A percentile compares a stretch with the other conserved stretches of the same genome.
phyloP scores from a whole-genome alignment of 2,113 vertebrate genomes.

The Potamarius usumacintae region DNA sequence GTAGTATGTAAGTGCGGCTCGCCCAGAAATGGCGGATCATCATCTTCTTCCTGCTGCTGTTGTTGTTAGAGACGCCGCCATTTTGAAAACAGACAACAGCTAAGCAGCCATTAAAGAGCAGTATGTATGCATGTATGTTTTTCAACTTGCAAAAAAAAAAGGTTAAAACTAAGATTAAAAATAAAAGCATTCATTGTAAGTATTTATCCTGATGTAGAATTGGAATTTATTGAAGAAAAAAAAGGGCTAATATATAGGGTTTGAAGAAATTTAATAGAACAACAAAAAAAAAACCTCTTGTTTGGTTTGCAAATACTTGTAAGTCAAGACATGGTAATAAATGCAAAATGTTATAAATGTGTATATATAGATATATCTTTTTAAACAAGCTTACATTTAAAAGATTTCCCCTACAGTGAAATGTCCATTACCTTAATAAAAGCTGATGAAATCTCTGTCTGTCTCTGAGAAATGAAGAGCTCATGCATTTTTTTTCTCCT shows the following conservation, averaged over 20 bases:
- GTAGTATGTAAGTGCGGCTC: conserved; percentile 56
- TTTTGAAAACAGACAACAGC: conserved; percentile 74
- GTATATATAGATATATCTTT: neutral
- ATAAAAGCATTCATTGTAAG: neutral
- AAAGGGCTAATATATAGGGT: neutral
- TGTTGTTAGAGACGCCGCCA: conserved; percentile 73
- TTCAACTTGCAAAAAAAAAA: conserved; percentile 47
- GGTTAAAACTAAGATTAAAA: conserved; percentile 15
- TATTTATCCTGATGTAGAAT: neutral
- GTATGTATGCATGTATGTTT: neutral
- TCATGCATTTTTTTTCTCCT: conserved; percentile 62
- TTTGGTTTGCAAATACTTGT: conserved; percentile 54
- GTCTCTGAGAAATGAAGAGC: conserved; percentile 58
- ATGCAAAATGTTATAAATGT: neutral
- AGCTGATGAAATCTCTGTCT: conserved; percentile 45
- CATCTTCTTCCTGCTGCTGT: conserved; percentile 59
- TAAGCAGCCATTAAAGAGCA: conserved; percentile 65
- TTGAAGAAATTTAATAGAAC: neutral
- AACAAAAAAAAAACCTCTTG: neutral
- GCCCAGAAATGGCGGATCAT: conserved; percentile 72
- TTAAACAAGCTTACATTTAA: neutral
- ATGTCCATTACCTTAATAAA: conserved; percentile 65
- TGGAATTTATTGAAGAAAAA: neutral
- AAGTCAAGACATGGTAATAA: conserved; percentile 17
- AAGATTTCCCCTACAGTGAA: neutral